Evolutionary conservation across 1,140 invertebrate genomes (phyloP).

Genomic region (Metaphire vulgaris): DNA sequence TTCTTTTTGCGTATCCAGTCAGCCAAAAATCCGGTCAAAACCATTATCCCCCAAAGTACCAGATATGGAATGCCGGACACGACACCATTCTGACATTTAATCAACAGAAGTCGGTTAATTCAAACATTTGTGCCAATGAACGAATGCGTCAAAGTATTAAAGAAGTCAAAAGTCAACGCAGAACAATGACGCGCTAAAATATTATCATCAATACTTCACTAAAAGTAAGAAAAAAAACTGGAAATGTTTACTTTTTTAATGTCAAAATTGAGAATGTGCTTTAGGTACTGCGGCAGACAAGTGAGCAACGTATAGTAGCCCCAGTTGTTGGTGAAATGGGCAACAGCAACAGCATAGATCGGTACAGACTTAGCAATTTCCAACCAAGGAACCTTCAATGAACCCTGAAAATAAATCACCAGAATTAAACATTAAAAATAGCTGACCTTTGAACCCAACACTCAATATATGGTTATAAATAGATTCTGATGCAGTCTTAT

Average conservation of each 20-base stretch:
- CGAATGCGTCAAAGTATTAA: neutral
- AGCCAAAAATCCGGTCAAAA: conserved; percentile 68
- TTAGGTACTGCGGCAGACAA: conserved; percentile 88
- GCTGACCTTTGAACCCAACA: too few species aligned
- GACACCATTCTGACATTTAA: conserved; percentile 66
- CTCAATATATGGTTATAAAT: too few species aligned
- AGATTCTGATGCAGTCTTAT: neutral
- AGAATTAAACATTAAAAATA: neutral
- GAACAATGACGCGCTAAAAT: too few species aligned
- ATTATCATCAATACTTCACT: too few species aligned
- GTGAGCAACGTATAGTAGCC: conserved; percentile 91
- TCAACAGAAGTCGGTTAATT: neutral
- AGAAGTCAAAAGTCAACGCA: too few species aligned
- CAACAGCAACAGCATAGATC: conserved; percentile 84
- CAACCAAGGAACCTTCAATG: neutral
- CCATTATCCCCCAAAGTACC: conserved; percentile 71
- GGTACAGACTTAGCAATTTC: conserved; percentile 57
- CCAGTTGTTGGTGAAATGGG: conserved; percentile 83
- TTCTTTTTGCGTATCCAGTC: conserved; percentile 65
- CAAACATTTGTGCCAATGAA: neutral
- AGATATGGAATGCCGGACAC: conserved; percentile 81
- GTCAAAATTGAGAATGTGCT: conserved; percentile 77
- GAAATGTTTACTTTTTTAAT: conserved; percentile 65
- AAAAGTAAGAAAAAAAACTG: too few species aligned
- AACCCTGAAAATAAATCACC: neutral